Conservation (phyloP, 2,888 invertebrate genomes). For the Leptinotarsa tumamoca region DNA sequence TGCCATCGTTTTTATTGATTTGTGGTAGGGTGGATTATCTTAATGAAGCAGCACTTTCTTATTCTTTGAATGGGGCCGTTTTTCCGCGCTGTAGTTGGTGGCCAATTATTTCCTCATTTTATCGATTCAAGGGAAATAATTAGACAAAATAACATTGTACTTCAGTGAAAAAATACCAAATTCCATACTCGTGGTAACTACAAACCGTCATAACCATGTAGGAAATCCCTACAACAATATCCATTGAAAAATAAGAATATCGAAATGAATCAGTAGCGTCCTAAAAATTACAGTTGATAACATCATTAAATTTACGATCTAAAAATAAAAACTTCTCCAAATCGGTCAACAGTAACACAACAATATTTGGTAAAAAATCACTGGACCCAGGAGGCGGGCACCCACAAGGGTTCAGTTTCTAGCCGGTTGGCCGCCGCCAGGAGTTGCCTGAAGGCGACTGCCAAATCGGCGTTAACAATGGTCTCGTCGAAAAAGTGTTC, state of each 20-base stretch:
- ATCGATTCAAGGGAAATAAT: too few relatives aligned
- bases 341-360: constrained; percentile 35
- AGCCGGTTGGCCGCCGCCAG: constrained; percentile 84
- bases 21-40: too few relatives aligned
- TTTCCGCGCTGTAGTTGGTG: too few relatives aligned
- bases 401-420: constrained; percentile 95
- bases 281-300: constrained; percentile 33
- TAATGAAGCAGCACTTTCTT: too few relatives aligned
- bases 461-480: constrained; percentile 92
- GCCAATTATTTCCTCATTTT: too few relatives aligned
- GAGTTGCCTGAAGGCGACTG: constrained; percentile 87
- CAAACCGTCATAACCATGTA: too few relatives aligned
- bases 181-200: neutral
- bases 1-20: too few relatives aligned
- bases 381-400: constrained; percentile 95
- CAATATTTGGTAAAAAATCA: constrained; percentile 57
- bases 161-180: neutral
- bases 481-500: constrained; percentile 94
- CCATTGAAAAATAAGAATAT: neutral
- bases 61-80: too few relatives aligned
- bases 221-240: neutral
- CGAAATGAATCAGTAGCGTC: constrained; percentile 7
- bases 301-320: constrained; percentile 42
- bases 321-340: constrained; percentile 45
- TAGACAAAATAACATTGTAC: too few relatives aligned